Evolutionary conservation across 2,113 vertebrate species (phyloP).

Genomic region (Rhegmatorhina hoffmannsi): DNA sequence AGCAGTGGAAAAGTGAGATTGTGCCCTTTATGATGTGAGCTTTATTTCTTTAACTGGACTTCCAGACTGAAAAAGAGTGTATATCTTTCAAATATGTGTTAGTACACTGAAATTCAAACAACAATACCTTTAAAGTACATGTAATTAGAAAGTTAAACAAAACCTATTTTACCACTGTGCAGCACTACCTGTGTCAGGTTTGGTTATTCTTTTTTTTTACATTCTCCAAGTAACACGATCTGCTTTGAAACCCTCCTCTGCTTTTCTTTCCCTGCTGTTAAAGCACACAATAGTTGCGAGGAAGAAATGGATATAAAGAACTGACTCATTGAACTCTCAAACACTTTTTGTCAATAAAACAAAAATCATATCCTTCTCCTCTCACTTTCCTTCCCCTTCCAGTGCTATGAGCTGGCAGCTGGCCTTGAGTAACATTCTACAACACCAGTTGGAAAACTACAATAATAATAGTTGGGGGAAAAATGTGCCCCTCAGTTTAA

Average conservation of each 20-base stretch:
- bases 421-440: constrained; percentile 67
- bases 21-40: not conserved
- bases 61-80: not conserved
- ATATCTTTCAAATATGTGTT: not conserved
- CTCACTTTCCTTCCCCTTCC: not conserved
- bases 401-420: constrained; percentile 66
- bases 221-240: not conserved
- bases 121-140: not conserved
- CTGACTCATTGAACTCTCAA: not conserved
- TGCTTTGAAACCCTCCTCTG: not conserved
- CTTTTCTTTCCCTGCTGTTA: not conserved
- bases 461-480: not conserved
- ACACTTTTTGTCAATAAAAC: not conserved
- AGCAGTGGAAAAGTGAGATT: not conserved
- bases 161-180: not conserved
- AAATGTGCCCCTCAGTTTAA: constrained; percentile 72
- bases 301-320: not conserved
- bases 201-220: not conserved
- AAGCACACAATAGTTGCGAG: not conserved
- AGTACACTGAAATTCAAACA: not conserved
- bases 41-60: not conserved
- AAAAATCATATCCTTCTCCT: not conserved
- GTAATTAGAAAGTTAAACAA: not conserved
- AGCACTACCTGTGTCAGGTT: too few relatives aligned
- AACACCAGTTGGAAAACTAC: constrained; percentile 37